phyloP scores from a whole-genome alignment of 1,140 invertebrate genomes.

The Pogonognathellus flavescens region DNA sequence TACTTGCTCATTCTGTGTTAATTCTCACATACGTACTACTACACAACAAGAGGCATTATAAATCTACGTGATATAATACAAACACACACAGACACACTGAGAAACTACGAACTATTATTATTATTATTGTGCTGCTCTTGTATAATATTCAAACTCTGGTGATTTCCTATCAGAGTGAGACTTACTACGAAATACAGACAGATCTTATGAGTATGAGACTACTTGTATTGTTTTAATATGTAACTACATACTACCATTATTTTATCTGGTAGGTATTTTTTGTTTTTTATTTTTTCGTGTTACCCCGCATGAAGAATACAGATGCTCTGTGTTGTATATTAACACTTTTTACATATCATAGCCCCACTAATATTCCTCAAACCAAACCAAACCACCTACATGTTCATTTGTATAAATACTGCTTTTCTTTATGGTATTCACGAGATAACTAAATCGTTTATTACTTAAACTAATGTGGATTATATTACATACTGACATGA shows the following conservation, averaged over 20 bases:
- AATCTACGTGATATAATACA: background rate
- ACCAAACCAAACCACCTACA: no score
- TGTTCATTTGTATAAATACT: no score
- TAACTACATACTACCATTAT: no score
- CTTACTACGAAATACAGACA: background rate
- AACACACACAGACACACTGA: background rate
- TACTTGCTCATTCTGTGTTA: constrained; percentile 52
- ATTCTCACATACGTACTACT: constrained; percentile 39
- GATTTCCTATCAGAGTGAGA: constrained; percentile 5
- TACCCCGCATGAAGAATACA: no score
- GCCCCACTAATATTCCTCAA: no score
- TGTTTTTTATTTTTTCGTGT: no score
- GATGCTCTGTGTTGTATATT: no score
- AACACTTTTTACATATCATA: no score
- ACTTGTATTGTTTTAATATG: no score
- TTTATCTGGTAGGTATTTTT: background rate
- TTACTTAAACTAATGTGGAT: background rate
- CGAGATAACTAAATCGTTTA: background rate
- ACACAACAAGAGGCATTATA: background rate
- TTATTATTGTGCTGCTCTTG: constrained; percentile 18
- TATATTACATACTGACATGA: background rate
- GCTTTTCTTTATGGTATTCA: background rate
- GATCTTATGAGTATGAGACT: background rate
- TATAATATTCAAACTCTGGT: constrained; percentile 1
- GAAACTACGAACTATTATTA: background rate